These are phyloP conservation scores for Neolamprologus longior DNA, from an alignment of 2,113 vertebrate genomes.

Conservation along the genomic window DNA sequence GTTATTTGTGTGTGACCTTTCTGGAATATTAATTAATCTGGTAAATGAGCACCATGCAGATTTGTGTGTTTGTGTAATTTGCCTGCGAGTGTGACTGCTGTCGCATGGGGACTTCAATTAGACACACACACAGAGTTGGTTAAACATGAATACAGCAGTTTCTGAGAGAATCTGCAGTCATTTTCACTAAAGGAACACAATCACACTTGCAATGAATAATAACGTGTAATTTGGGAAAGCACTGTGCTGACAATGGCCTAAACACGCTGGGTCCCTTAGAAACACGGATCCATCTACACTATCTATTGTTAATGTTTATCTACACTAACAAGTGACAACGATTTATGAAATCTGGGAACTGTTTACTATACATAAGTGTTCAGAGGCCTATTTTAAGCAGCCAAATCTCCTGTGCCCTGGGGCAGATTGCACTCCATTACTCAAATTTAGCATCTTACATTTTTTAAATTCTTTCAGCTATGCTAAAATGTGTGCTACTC, in stretches of 20 bases:
- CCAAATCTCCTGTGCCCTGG: neutral
- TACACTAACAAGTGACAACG: rapidly evolving
- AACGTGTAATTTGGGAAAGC: neutral
- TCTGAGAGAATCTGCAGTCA: neutral
- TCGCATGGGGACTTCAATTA: conserved; percentile 10
- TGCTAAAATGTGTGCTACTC: neutral
- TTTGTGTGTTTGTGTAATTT: conserved; percentile 1
- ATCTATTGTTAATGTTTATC: neutral
- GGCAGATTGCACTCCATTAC: neutral
- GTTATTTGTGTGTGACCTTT: neutral
- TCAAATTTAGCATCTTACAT: neutral
- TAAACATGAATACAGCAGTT: neutral
- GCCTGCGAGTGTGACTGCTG: neutral
- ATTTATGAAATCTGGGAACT: neutral
- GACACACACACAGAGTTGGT: neutral
- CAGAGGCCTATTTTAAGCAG: neutral
- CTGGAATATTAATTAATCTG: conserved; percentile 25
- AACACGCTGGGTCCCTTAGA: rapidly evolving
- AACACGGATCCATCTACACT: rapidly evolving
- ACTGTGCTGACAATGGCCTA: neutral
- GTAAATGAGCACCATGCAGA: neutral
- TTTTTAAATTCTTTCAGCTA: neutral
- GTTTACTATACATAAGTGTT: neutral
- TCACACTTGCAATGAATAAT: neutral
- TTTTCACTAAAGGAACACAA: neutral